phyloP scores from a whole-genome alignment of 2,888 invertebrate species.

The Meta bourneti region DNA sequence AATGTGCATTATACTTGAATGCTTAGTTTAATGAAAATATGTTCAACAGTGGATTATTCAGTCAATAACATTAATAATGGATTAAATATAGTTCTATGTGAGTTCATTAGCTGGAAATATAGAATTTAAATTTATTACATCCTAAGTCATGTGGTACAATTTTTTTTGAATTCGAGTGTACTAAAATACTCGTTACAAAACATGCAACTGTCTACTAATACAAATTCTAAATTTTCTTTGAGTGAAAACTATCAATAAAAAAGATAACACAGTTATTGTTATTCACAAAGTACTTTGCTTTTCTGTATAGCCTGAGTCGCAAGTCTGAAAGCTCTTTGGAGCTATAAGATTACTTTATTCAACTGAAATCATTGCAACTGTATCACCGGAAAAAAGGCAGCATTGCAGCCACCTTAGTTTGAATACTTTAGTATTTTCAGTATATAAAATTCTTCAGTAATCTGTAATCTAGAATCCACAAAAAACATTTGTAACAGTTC shows the following conservation, averaged over 20 bases:
- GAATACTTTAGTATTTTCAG: slow-evolving; percentile 66
- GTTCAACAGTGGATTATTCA: slow-evolving; percentile 58
- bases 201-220: slow-evolving; percentile 73
- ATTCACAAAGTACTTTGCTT: slow-evolving; percentile 76
- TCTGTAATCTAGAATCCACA: slow-evolving; percentile 74
- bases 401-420: slow-evolving; percentile 52
- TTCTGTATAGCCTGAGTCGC: slow-evolving; percentile 73
- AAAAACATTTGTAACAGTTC: slow-evolving; percentile 72
- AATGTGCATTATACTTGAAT: slow-evolving; percentile 67
- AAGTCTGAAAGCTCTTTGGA: slow-evolving; percentile 74
- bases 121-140: slow-evolving; percentile 54
- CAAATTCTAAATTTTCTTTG: slow-evolving; percentile 70
- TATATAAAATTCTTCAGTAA: slow-evolving; percentile 72
- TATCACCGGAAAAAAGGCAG: slow-evolving; percentile 73
- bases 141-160: slow-evolving; percentile 66
- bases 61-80: slow-evolving; percentile 70
- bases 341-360: slow-evolving; percentile 67
- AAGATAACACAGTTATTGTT: slow-evolving; percentile 71
- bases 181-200: slow-evolving; percentile 72
- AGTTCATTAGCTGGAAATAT: slow-evolving; percentile 65
- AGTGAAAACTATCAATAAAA: slow-evolving; percentile 73
- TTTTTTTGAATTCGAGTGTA: slow-evolving; percentile 57
- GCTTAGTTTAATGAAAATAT: slow-evolving; percentile 63
- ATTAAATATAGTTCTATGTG: slow-evolving; percentile 59
- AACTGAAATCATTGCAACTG: slow-evolving; percentile 72